phyloP scores from a whole-genome alignment of 1,140 invertebrate species.

The Lineus longissimus region DNA sequence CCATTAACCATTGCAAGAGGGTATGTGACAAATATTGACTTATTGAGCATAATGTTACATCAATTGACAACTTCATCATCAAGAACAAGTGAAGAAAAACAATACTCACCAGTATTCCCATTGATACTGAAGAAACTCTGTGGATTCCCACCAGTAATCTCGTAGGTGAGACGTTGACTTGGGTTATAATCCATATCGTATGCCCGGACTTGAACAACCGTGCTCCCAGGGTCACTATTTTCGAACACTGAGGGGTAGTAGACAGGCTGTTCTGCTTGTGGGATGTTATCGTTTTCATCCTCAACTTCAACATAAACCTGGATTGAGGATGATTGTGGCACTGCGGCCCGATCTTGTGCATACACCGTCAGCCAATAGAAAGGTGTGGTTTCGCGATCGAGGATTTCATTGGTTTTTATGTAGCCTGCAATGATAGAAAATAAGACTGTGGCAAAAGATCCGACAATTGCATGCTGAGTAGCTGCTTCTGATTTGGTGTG shows the following conservation, averaged over 20 bases:
- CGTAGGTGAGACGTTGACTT: slow-evolving; percentile 66
- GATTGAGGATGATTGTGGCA: slow-evolving; percentile 68
- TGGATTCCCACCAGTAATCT: slow-evolving; percentile 84
- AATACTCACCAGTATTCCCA: slow-evolving; percentile 68
- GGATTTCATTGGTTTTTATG: slow-evolving; percentile 73
- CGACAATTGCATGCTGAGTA: too few relatives aligned
- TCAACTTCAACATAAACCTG: slow-evolving; percentile 79
- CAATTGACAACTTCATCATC: too few relatives aligned
- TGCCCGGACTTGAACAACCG: slow-evolving; percentile 73
- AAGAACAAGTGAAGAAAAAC: too few relatives aligned
- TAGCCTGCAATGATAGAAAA: slow-evolving; percentile 65
- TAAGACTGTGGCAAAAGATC: too few relatives aligned
- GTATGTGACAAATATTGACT: too few relatives aligned
- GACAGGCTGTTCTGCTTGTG: slow-evolving; percentile 77
- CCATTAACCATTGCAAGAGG: too few relatives aligned
- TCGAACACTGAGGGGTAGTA: slow-evolving; percentile 81
- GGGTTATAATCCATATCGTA: slow-evolving; percentile 73
- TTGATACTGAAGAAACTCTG: slow-evolving; percentile 87
- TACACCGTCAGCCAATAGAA: slow-evolving; percentile 92
- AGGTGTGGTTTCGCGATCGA: slow-evolving; percentile 82
- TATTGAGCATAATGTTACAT: too few relatives aligned
- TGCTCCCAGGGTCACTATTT: slow-evolving; percentile 70
- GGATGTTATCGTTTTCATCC: slow-evolving; percentile 91
- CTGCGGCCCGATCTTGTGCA: slow-evolving; percentile 84
- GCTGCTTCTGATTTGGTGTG: too few relatives aligned